Evolutionary conservation across 2,797 vertebrate genomes (phyloP), one percentile per base, ranked within the genome.

Genomic region (Oreortyx pictus): DNA sequence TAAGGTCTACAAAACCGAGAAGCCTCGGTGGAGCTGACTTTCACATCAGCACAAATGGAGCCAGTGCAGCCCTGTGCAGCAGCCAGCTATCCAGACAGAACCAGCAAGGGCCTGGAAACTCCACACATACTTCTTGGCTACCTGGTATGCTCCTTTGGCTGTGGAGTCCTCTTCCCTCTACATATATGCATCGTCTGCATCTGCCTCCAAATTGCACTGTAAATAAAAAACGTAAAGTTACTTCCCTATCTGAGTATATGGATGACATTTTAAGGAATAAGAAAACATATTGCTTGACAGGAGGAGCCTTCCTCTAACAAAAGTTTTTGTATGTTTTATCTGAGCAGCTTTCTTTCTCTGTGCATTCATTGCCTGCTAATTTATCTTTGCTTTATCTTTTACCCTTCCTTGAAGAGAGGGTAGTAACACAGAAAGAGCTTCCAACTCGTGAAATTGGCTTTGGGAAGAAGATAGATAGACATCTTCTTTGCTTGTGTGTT

Each of bases 401-500:
- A 37, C 33, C 10, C 76, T 76, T 73, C 44, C 14, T 1, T 14
- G 7, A 75, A 76, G 29, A 62, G 20, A 76, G 4, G 18, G 8
- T 47, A 41, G 5, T 33, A 76, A 29, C 37, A 50, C 56, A 71
- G 50, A 24, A 56, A 46, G 41, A 27, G 22, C 49, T 85, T 82
- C 60, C 43, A 86, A 73, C 68, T 64, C 19, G 70, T 46, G 82
- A 67, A 60, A 44, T 24, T 46, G 14, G 68, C 50, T 88, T 72
- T 2, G 37, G 31, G 33, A 83, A 76, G 71, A 37, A 89, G 50
- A 54, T 31, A 37, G 19, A 56, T 47, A 47, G 14, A 56, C 47
- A 37, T 68, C 81, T 78, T 79, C 60, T 90, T 82, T 80, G n/a
- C 31, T 76, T 85, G 39, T 90, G 25, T 85, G 41, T 52, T 82